Evolutionary conservation across 1,140 invertebrate genomes (phyloP), one percentile per base, ranked within the genome.

Genomic region (Rhagoletis pomonella): DNA sequence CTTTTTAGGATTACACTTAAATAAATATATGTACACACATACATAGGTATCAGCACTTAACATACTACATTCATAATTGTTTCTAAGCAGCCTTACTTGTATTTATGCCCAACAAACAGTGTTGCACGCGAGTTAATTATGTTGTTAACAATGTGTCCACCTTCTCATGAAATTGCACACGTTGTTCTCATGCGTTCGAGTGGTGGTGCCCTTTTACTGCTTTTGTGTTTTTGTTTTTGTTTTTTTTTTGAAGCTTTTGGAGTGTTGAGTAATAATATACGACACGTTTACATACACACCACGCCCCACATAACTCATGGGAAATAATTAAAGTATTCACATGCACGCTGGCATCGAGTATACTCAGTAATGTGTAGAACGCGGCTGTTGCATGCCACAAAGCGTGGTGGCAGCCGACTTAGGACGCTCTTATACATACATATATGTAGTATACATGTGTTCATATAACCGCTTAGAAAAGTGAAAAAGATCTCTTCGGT

Each of bases 101-200:
- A 10, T 29, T 29, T 62, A 14, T 14, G 10, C 60, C 7, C 29
- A 67, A 67, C 64, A 67, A 29, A 50, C 73, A 81, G 47, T 81
- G 73, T 50, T 81, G 47, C 47, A 29, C 7, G 73, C 73, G 47
- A 81, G 19, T 55, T 81, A 81, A 81, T 81, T 81, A 81, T 81
- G 73, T 81, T 81, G 73, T 81, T 81, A 81, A 81, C 73, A 81
- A 81, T 81, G 47, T 81, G 73, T 81, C 73, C 73, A 81, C 73
- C 73, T 81, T 81, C 73, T 81, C 73, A 50, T 42, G n/a, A 55
- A 47, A 50, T n/a, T 81, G 73, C 50, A 14, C 67, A 39, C 29
- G 29, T 29, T 29, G 29, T 17, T 42, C 69, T 39, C 64, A 67
- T 67, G 29, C 64, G 39, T 39, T 19, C n/a, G 17, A 19, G 9